Evolutionary conservation across 2,888 invertebrate species (phyloP).

Genomic region (Nomada fabriciana): DNA sequence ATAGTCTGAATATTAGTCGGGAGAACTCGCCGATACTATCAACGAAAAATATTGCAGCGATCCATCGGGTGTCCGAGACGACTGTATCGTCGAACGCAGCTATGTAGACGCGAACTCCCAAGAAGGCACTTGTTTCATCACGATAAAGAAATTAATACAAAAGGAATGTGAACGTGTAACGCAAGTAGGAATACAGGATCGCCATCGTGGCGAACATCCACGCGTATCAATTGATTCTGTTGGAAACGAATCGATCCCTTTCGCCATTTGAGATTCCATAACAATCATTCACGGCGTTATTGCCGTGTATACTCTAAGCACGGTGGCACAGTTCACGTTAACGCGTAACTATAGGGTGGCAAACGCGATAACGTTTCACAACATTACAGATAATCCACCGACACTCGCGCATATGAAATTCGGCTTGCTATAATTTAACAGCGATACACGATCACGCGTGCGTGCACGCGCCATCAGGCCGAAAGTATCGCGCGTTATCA

Average conservation of each 20-base stretch:
- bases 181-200: slow-evolving; percentile 29
- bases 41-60: slow-evolving; percentile 4
- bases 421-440: slow-evolving; percentile 34
- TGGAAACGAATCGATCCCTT: background rate
- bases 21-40: background rate
- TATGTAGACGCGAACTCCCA: background rate
- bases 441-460: slow-evolving; percentile 14
- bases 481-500: slow-evolving; percentile 51
- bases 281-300: background rate
- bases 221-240: slow-evolving; percentile 8
- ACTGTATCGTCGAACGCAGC: background rate
- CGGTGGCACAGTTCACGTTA: background rate
- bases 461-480: slow-evolving; percentile 15
- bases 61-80: background rate
- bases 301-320: no score
- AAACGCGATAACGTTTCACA: background rate
- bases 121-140: slow-evolving; percentile 19
- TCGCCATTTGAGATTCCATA: background rate
- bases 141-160: slow-evolving; percentile 13
- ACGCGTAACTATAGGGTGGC: background rate
- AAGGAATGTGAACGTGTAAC: slow-evolving; percentile 43
- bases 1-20: background rate
- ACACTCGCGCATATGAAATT: slow-evolving; percentile 4
- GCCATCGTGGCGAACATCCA: slow-evolving; percentile 19
- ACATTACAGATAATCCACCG: slow-evolving; percentile 9